Base-by-base conservation (phyloP, 2,797 vertebrate genomes). In the Artibeus lituratus region DNA sequence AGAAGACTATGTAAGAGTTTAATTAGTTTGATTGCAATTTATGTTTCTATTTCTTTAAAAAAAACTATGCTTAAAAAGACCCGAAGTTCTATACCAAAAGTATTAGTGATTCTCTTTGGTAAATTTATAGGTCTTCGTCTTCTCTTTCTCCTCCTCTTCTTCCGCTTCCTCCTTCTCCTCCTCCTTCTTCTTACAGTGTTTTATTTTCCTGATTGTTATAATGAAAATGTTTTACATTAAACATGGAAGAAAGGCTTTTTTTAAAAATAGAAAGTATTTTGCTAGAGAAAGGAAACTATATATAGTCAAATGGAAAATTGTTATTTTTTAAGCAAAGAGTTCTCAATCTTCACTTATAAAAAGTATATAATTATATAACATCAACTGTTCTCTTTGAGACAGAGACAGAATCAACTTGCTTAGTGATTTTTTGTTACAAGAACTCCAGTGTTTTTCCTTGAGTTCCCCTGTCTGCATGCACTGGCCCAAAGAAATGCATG, bases 261-360 rank as follows among this genome's bases (percentile, higher is more conserved):
- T 96, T 53, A 37, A 83, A 76, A 91, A 82, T 59, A 72, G 19
- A 69, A 84, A 84, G 29, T 11, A 72, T 29, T 87, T 95, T 90
- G 7, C 14, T 69, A 2, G 62, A 73, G 29, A 84, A 85, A 62
- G 72, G 65, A 84, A 92, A 74, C 19, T 65, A 9, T 51, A 1
- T 32, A 42, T 90, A 55, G 7, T 72, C 7, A 94, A 59, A 22
- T 78, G 14, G 57, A 81, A 96, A 90, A 72, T 74, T 62, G 1
- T 92, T 57, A 2, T 85, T 67, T 67, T 49, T 87, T 69, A 84
- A 67, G 37, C 44, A 80, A 62, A 29, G 29, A 59, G 15, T 62
- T 80, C n/a, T 85, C 26, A 78, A 0, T 85, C 32, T 11, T 90
- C 5, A 51, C 9, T 51, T 83, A 93, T 57, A 94, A 89, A 89